A percentile compares a stretch with the other conserved stretches of the same genome.
These are phyloP conservation scores for Hydractinia symbiolongicarpus DNA, from an alignment of 30 jellyfish, hydroid and myxozoan species.

Conservation along the genomic window DNA sequence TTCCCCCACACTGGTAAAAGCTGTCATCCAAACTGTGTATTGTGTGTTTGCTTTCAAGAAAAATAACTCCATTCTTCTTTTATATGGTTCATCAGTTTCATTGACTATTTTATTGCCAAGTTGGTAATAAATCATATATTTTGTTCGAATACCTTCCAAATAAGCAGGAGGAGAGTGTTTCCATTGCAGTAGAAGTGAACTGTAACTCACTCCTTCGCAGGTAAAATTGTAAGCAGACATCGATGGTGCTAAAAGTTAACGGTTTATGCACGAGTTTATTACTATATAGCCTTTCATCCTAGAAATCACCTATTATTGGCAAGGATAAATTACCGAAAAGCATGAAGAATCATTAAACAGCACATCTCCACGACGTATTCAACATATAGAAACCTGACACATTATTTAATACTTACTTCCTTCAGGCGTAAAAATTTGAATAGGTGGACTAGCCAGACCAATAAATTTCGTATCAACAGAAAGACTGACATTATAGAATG, in stretches of 20 bases:
- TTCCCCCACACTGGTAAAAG: background rate
- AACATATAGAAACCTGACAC: no score
- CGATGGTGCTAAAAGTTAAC: slow-evolving; percentile 1
- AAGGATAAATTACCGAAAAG: no score
- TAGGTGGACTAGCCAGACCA: slow-evolving; percentile 11
- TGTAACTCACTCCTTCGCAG: slow-evolving; percentile 1
- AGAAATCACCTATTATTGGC: no score
- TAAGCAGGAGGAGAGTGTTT: slow-evolving; percentile 17
- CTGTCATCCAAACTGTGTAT: background rate
- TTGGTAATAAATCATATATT: background rate
- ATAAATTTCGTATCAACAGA: background rate
- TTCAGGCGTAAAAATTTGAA: slow-evolving; percentile 12
- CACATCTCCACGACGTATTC: no score
- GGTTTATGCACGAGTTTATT: no score
- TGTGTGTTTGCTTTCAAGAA: background rate
- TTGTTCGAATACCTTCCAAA: slow-evolving; percentile 9
- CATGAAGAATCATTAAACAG: no score
- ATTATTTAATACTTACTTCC: background rate
- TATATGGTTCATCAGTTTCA: slow-evolving; percentile 7
- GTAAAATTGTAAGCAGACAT: slow-evolving; percentile 1
- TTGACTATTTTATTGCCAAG: background rate
- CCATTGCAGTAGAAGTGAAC: background rate
- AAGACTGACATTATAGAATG: background rate
- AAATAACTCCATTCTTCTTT: background rate
- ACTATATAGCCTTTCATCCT: no score